Conservation (phyloP, 2,797 vertebrate genomes). For the Sylvilagus floridanus region DNA sequence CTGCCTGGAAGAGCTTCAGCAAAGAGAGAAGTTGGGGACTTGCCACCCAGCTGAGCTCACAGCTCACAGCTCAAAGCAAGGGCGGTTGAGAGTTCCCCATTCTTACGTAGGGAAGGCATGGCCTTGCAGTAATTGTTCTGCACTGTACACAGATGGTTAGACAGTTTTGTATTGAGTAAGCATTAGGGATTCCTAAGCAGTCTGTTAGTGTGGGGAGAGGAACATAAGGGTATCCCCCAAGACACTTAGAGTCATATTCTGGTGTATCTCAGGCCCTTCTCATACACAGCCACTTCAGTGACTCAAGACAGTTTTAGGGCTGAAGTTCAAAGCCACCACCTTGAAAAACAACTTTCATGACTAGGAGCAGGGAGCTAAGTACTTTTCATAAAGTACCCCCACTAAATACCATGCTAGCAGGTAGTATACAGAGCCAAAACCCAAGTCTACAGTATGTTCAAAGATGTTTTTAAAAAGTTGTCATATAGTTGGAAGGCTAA, state of each 20-base stretch:
- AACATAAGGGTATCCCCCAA: fast-evolving
- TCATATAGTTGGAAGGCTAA: neutral
- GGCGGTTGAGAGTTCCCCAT: neutral
- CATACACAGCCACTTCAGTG: neutral
- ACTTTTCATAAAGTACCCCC: neutral
- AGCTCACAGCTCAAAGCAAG: neutral
- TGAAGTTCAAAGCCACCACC: neutral
- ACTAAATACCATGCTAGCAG: neutral
- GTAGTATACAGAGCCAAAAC: neutral
- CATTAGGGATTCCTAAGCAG: neutral
- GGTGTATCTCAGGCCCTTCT: neutral
- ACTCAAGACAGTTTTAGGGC: neutral
- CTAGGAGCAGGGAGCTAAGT: neutral
- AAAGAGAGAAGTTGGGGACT: neutral
- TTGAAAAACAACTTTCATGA: neutral
- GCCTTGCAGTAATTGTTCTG: neutral
- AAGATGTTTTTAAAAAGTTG: neutral
- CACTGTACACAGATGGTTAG: neutral
- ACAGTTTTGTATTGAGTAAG: neutral
- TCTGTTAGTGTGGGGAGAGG: neutral
- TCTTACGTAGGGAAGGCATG: neutral
- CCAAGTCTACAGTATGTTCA: neutral
- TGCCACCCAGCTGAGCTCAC: neutral
- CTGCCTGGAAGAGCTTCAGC: neutral
- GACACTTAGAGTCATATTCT: neutral